Percentiles rank a stretch among this genome's conserved stretches.
Evolutionary conservation across 2,888 invertebrate genomes (phyloP).

Genomic region (Syrista parreyssii): DNA sequence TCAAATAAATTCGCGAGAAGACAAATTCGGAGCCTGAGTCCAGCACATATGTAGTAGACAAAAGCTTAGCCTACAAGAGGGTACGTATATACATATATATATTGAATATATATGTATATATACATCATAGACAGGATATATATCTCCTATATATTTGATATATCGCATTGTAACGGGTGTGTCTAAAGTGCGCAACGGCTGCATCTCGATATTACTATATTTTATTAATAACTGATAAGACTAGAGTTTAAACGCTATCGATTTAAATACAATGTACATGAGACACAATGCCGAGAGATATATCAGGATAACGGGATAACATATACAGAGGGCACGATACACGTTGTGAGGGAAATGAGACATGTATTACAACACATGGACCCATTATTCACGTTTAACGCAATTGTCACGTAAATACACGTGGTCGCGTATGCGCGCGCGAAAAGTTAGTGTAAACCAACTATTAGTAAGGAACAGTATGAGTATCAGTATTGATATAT

Average conservation of each 20-base stretch:
- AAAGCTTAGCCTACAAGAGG: slow-evolving; percentile 47
- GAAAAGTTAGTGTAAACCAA: neutral
- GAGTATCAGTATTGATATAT: slow-evolving; percentile 26
- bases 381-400: neutral
- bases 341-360: neutral
- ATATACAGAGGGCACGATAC: slow-evolving; percentile 1
- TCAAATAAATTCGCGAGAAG: neutral
- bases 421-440: neutral
- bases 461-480: slow-evolving; percentile 11
- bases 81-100: slow-evolving; percentile 22
- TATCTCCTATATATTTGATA: slow-evolving; percentile 58
- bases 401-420: neutral
- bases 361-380: neutral
- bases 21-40: slow-evolving; percentile 45
- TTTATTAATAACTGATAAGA: slow-evolving; percentile 59
- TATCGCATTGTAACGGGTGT: slow-evolving; percentile 56
- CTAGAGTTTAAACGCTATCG: slow-evolving; percentile 40
- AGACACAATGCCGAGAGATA: neutral
- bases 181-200: slow-evolving; percentile 56
- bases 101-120: slow-evolving; percentile 3
- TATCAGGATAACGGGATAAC: slow-evolving; percentile 15
- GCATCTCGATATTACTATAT: slow-evolving; percentile 59
- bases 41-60: slow-evolving; percentile 45
- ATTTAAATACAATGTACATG: slow-evolving; percentile 5
- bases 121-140: slow-evolving; percentile 23